These are phyloP conservation scores for Hypomecis atomaria DNA, from an alignment of 2,888 invertebrate species.

Conservation along the genomic window DNA sequence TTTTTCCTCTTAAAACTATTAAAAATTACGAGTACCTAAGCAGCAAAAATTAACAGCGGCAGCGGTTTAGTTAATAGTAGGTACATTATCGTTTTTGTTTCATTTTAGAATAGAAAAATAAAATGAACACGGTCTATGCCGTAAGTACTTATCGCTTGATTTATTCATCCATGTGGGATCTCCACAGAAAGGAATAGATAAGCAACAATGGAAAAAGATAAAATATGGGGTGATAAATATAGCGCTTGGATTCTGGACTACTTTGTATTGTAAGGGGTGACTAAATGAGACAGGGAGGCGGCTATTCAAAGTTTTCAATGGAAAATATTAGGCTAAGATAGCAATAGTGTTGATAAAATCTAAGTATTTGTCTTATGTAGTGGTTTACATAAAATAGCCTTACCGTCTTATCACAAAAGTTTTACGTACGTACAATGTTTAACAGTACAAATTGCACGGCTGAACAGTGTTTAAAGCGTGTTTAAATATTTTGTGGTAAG, in stretches of 20 bases:
- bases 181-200: slow-evolving; percentile 45
- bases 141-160: neutral
- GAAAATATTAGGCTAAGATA: neutral
- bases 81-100: too few species aligned
- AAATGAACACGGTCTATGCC: neutral
- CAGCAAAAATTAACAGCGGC: too few species aligned
- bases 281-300: slow-evolving; percentile 14
- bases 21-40: too few species aligned
- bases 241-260: neutral
- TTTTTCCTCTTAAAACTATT: too few species aligned
- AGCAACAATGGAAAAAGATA: slow-evolving; percentile 29
- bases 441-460: too few species aligned
- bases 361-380: neutral
- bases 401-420: too few species aligned
- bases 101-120: too few species aligned
- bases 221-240: slow-evolving; percentile 23
- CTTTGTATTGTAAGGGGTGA: slow-evolving; percentile 24
- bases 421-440: too few species aligned
- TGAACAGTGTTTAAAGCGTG: too few species aligned
- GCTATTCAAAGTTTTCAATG: neutral
- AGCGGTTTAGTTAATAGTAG: too few species aligned
- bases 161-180: slow-evolving; percentile 43
- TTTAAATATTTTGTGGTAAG: too few species aligned
- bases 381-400: neutral
- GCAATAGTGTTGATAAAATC: too few species aligned